Evolutionary conservation across 2,797 vertebrate genomes (phyloP), one percentile per base, ranked within the genome.

Genomic region (Eurystomus glaucurus): DNA sequence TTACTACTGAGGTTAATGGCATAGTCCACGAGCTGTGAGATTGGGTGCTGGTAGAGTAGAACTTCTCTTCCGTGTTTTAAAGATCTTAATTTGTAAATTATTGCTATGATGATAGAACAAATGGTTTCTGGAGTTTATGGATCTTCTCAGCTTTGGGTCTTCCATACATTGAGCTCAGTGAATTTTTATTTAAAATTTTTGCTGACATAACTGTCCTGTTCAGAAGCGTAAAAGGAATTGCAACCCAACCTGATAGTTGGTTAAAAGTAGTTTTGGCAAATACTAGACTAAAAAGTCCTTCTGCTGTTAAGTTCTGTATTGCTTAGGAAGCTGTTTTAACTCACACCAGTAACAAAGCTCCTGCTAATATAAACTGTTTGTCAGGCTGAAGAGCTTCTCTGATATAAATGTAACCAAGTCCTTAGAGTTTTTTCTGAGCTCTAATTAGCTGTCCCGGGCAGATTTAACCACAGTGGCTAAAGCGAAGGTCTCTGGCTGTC

Each of bases 311-410:
- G 12, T 66, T 90, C 81, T 92, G 33, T 41, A 86, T 88, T 76
- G 58, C 72, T 92, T 74, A 72, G 74, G 58, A 88, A 78, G 55
- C 50, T 93, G 17, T 58, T 93, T 90, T 84, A 88, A 71, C 14
- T 94, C 84, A 37, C 0, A 82, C 51, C 11, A 15, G 5, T 91
- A 77, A 85, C 76, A 94, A 69, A 92, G 71, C 35, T 86, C 19
- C 18, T 74, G 54, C 77, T 91, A 62, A 54, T 70, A 50, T 80
- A 94, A 96, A 88, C 85, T 92, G 65, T 81, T 90, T 90, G 80
- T 95, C 75, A 83, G 64, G 35, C 78, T 93, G 48, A 85, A 93
- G 78, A 85, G 50, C 83, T 95, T 91, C 52, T 74, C 33, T 75
- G 78, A 28, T 89, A 21, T 19, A 76, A 94, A 61, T 61, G 33